A percentile compares a stretch with the other conserved stretches of the same genome.
Evolutionary conservation across 2,888 invertebrate species (phyloP).

Genomic region (Leptinotarsa rubiginosa): DNA sequence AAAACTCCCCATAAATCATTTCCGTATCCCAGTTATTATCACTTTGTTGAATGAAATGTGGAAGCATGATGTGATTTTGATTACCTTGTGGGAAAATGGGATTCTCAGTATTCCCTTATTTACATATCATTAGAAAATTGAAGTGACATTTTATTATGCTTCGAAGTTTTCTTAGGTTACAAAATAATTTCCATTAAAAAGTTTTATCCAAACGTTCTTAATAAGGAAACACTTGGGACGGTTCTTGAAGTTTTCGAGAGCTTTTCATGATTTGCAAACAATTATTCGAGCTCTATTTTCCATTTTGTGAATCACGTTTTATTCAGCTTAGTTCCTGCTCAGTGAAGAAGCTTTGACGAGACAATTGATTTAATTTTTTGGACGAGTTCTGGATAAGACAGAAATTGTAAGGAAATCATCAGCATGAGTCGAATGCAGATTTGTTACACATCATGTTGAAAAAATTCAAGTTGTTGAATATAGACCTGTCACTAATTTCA

Average conservation of each 20-base stretch:
- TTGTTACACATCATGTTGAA: too few species aligned
- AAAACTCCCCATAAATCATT: neutral
- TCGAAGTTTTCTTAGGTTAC: neutral
- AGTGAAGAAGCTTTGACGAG: neutral
- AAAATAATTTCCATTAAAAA: conserved; percentile 5
- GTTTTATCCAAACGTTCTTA: conserved; percentile 1
- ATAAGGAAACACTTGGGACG: neutral
- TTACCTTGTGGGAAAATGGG: neutral
- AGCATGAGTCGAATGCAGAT: too few species aligned
- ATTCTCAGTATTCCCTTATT: neutral
- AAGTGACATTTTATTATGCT: neutral
- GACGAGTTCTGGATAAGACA: neutral
- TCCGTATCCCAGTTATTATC: neutral
- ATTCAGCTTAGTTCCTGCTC: neutral
- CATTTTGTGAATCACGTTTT: neutral
- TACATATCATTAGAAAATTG: neutral
- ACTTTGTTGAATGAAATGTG: neutral
- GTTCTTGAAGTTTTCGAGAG: conserved; percentile 2
- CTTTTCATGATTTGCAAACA: neutral
- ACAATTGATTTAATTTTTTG: neutral
- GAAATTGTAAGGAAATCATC: too few species aligned
- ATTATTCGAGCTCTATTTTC: neutral
- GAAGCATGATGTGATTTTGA: neutral
- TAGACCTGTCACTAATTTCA: too few species aligned
- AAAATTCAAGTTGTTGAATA: too few species aligned